phyloP scores from a whole-genome alignment of 2,888 invertebrate genomes.

The Hermaeophaga mercurialis region DNA sequence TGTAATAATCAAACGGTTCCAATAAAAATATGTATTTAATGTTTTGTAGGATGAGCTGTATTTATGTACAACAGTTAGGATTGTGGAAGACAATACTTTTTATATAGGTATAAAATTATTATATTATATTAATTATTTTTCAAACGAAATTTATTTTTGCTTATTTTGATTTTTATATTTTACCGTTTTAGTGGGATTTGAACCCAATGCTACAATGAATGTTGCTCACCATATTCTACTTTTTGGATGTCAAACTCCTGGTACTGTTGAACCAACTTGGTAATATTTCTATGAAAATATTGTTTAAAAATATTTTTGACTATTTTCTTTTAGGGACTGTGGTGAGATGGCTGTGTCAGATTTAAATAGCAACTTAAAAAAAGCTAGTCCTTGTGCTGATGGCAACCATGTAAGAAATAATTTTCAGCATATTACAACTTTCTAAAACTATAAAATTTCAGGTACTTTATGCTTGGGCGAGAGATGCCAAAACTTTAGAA shows the following conservation, averaged over 20 bases:
- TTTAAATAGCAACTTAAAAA: conserved; percentile 55
- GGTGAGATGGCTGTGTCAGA: conserved; percentile 82
- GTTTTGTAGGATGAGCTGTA: conserved; percentile 87
- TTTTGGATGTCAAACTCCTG: conserved; percentile 86
- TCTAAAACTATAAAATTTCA: conserved; percentile 52
- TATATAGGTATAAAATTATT: conserved; percentile 91
- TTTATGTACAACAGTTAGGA: conserved; percentile 87
- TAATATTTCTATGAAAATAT: conserved; percentile 51
- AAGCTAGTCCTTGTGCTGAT: conserved; percentile 76
- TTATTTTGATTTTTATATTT: conserved; percentile 19
- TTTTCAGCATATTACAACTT: conserved; percentile 1
- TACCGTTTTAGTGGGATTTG: conserved; percentile 80
- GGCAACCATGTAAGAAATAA: conserved; percentile 68
- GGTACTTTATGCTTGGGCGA: conserved; percentile 95
- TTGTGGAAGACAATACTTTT: conserved; percentile 75
- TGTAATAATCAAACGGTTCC: too few species aligned
- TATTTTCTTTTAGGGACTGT: conserved; percentile 73
- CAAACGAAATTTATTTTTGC: background rate
- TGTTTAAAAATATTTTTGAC: conserved; percentile 6
- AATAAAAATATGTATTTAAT: too few species aligned
- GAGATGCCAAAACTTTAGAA: conserved; percentile 82
- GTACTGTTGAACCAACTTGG: conserved; percentile 75
- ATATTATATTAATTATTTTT: background rate
- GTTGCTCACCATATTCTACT: conserved; percentile 93
- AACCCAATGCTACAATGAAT: conserved; percentile 89